Conservation (phyloP, 2,113 vertebrate species). For the Sardina pilchardus region DNA sequence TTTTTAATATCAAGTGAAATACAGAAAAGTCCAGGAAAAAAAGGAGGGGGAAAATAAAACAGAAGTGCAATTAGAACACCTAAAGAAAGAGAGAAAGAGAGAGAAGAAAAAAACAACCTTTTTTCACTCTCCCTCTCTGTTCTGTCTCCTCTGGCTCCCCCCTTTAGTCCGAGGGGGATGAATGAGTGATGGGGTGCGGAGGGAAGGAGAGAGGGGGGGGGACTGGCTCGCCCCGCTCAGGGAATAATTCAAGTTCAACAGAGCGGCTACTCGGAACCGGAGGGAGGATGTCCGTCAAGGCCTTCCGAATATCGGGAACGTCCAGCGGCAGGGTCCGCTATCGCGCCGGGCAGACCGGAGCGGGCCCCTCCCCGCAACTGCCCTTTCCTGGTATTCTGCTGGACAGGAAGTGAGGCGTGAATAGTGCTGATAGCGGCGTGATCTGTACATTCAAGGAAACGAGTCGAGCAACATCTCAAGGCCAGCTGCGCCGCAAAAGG, state of each 20-base stretch:
- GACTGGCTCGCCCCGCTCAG: neutral
- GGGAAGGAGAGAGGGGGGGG: neutral
- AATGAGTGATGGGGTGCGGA: neutral
- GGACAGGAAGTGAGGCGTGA: conserved; percentile 10
- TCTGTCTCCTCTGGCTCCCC: neutral
- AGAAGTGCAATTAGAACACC: neutral
- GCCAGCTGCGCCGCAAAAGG: neutral
- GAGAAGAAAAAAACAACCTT: conserved; percentile 48
- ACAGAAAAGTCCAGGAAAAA: conserved; percentile 64
- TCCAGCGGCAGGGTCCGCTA: neutral
- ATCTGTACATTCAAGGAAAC: conserved; percentile 12
- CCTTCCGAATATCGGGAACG: neutral
- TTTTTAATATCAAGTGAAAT: conserved; percentile 71
- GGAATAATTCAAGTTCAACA: neutral
- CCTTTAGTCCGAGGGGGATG: neutral
- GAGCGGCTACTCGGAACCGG: neutral
- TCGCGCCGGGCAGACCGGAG: neutral
- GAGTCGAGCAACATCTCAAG: neutral
- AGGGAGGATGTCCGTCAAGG: neutral
- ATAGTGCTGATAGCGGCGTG: neutral
- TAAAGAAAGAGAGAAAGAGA: conserved; percentile 40
- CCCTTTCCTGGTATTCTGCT: neutral
- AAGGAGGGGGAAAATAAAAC: neutral
- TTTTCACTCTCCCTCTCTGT: conserved; percentile 51
- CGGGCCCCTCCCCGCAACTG: neutral